Evolutionary conservation across 92 coral and sea anemone species (phyloP).

Genomic region (Bergia puertoricense): DNA sequence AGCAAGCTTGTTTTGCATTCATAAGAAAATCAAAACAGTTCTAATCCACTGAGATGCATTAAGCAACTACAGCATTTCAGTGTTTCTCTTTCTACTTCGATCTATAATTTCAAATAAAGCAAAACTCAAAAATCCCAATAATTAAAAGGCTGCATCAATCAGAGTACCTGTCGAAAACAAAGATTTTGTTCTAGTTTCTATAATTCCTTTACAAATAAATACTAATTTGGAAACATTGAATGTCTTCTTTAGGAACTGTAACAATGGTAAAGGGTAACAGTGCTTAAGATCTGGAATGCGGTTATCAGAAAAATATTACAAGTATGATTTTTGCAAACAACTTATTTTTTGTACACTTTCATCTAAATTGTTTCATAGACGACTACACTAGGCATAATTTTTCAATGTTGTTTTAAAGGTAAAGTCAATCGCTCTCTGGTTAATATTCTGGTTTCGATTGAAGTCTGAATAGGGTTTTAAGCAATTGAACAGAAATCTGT

Average conservation of each 20-base stretch:
- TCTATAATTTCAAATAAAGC: neutral
- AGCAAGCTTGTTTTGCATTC: neutral
- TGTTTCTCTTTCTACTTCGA: neutral
- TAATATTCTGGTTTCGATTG: neutral
- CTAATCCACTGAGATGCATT: too few species aligned
- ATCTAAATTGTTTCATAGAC: neutral
- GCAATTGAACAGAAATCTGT: neutral
- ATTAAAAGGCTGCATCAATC: neutral
- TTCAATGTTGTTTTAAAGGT: neutral
- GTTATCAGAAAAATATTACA: too few species aligned
- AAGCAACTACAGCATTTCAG: neutral
- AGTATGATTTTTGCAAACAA: neutral
- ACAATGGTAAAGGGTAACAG: neutral
- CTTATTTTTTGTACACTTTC: neutral
- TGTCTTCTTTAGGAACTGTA: neutral
- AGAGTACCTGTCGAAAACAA: neutral
- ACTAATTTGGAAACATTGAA: neutral
- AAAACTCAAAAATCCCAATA: too few species aligned
- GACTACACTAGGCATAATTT: neutral
- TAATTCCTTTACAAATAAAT: too few species aligned
- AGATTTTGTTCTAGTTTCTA: too few species aligned
- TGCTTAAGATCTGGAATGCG: neutral
- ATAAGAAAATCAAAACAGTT: neutral
- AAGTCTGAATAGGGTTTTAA: neutral
- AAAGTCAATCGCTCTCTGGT: neutral